Percentiles rank a stretch among this genome's conserved stretches.
Evolutionary conservation across 64 coral and sea anemone genomes (phyloP).

Genomic region (Anthopleura sola): DNA sequence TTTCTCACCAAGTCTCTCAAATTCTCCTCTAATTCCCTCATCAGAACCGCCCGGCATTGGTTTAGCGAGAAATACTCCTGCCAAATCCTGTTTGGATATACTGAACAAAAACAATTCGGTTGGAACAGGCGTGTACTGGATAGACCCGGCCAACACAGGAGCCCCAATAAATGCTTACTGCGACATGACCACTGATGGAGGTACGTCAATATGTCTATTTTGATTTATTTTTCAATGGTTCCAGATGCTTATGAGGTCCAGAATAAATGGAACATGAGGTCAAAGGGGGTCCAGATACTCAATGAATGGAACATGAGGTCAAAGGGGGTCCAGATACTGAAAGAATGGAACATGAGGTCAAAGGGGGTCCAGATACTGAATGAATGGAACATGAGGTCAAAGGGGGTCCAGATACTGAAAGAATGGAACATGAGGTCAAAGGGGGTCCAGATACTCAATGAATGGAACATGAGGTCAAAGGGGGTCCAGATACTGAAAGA

Average conservation of each 20-base stretch:
- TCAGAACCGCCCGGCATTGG: no score
- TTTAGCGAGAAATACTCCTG: no score
- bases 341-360: not conserved
- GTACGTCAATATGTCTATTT: not conserved
- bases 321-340: not conserved
- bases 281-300: not conserved
- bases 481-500: not conserved
- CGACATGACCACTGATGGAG: not conserved
- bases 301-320: not conserved
- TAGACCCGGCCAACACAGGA: no score
- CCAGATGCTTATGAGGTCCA: not conserved
- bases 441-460: not conserved
- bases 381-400: not conserved
- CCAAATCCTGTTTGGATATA: no score
- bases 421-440: not conserved
- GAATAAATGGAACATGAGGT: not conserved
- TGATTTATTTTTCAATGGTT: no score
- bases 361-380: not conserved
- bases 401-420: not conserved
- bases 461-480: not conserved
- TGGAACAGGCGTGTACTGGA: no score
- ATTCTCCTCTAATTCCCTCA: no score
- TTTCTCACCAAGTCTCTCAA: no score
- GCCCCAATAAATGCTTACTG: not conserved
- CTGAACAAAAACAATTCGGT: no score